Evolutionary conservation across 1,140 invertebrate genomes (phyloP), one percentile per base, ranked within the genome.

Genomic region (Drosophila bocki): DNA sequence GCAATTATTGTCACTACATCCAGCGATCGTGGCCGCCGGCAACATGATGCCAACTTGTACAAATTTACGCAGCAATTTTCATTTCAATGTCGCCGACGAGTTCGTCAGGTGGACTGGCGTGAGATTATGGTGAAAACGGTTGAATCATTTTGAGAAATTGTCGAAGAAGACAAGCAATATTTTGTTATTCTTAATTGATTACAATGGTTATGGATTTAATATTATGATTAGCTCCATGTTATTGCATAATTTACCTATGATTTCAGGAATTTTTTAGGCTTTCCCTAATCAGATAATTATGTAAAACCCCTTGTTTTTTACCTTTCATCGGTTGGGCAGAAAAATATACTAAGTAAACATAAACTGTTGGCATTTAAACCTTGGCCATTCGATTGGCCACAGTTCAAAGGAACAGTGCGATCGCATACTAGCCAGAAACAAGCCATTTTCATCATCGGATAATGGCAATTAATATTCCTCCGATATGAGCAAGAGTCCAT

Each of bases 1-100:
- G 53, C 83, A 86, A 86, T 86, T 82, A 86, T 86, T 86, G 83
- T 86, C 76, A 63, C 65, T 59, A 78, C 82, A 81, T 51, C 45
- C 57, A 62, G 74, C 51, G 57, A 63, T 64, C 60, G 37, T 54
- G 56, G 75, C 56, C 54, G 48, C 58, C 50, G 48, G 58, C 65
- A 63, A 83, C 64, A 79, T 75, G 68, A 69, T 68, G 68, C 79
- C 47, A 50, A 64, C 59, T 78, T 67, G 70, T 75, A 80, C 50
- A 76, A 67, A 75, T 76, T 60, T 47, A 71, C 61, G 61, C 80
- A 80, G 58, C 64, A 76, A 84, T 82, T 81, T 81, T 82, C 72
- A 41, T 57, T 53, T 81, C 72, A 80, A 71, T 70, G 78, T 80
- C 78, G 63, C 22, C 63, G 57, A 50, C 32, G 42, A 42, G 53